Evolutionary conservation across 2,888 invertebrate species (phyloP).

Genomic region (Trissonchulus sp.): DNA sequence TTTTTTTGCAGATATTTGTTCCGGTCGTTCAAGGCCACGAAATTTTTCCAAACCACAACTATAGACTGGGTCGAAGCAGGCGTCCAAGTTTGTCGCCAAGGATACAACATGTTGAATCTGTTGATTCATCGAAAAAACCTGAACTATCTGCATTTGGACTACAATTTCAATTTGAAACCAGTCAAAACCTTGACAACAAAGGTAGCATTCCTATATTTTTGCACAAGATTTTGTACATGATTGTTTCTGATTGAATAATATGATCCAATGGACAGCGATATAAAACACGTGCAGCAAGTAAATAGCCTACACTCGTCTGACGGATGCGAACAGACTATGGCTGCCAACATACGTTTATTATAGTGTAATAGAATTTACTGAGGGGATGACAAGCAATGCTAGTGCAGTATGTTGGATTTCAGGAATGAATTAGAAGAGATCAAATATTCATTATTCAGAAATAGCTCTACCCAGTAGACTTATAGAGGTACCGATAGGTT

Average conservation of each 20-base stretch:
- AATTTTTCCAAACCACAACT: constrained; percentile 99
- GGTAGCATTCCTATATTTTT: constrained; percentile 45
- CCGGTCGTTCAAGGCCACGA: constrained; percentile 97
- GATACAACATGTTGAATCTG: constrained; percentile 98
- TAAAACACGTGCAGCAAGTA: too few species aligned
- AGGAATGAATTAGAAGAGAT: too few species aligned
- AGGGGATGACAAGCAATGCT: too few species aligned
- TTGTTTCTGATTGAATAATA: too few species aligned
- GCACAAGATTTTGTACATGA: not conserved
- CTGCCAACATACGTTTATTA: too few species aligned
- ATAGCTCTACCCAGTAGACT: too few species aligned
- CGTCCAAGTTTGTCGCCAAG: constrained; percentile 90
- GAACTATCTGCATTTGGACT: constrained; percentile 98
- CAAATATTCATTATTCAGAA: too few species aligned
- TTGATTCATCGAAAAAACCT: constrained; percentile 98
- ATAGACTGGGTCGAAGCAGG: constrained; percentile 99
- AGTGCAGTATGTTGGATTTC: too few species aligned
- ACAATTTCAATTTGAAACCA: constrained; percentile 98
- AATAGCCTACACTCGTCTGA: too few species aligned
- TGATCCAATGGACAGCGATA: too few species aligned
- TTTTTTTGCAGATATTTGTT: constrained; percentile 71
- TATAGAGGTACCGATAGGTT: constrained; percentile 98
- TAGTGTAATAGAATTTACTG: too few species aligned
- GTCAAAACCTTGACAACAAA: constrained; percentile 99
- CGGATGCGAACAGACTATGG: too few species aligned